phyloP scores from a whole-genome alignment of 2,797 vertebrate species.

The Remorina albescens region DNA sequence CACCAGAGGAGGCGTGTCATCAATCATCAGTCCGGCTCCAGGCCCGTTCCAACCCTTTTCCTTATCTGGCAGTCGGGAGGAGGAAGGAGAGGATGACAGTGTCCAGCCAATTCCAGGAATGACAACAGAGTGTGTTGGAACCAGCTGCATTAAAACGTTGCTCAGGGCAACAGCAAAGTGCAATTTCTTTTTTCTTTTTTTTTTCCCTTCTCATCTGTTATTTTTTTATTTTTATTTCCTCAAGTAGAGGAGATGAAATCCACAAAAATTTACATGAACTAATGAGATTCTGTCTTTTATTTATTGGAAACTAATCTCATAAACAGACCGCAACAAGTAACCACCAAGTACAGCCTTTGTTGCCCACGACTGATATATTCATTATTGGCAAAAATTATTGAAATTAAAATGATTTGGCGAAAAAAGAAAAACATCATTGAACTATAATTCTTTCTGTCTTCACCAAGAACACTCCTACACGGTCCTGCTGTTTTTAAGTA shows the following conservation, averaged over 20 bases:
- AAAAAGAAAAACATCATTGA: too few species aligned
- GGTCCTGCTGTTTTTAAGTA: background rate
- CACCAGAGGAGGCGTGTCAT: constrained; percentile 85
- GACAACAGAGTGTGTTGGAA: constrained; percentile 54
- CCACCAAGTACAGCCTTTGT: background rate
- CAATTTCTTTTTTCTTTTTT: constrained; percentile 25
- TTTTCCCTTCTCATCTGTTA: constrained; percentile 11
- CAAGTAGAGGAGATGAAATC: background rate
- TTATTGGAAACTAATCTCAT: background rate
- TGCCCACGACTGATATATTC: background rate
- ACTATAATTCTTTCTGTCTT: background rate
- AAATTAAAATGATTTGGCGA: too few species aligned
- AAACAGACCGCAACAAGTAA: background rate
- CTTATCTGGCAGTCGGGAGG: constrained; percentile 66
- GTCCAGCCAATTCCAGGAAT: constrained; percentile 65
- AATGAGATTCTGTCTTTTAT: background rate
- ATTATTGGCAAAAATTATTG: background rate
- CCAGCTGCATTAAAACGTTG: constrained; percentile 38
- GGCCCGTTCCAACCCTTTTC: constrained; percentile 72
- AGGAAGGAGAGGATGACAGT: constrained; percentile 61
- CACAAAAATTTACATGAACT: constrained; percentile 1
- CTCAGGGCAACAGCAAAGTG: constrained; percentile 39
- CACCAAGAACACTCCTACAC: background rate
- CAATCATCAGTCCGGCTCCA: constrained; percentile 85
- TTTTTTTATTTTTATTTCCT: constrained; percentile 29